Evolutionary conservation across 2,113 vertebrate genomes (phyloP), one percentile per base, ranked within the genome.

Genomic region (Nibea coibor): DNA sequence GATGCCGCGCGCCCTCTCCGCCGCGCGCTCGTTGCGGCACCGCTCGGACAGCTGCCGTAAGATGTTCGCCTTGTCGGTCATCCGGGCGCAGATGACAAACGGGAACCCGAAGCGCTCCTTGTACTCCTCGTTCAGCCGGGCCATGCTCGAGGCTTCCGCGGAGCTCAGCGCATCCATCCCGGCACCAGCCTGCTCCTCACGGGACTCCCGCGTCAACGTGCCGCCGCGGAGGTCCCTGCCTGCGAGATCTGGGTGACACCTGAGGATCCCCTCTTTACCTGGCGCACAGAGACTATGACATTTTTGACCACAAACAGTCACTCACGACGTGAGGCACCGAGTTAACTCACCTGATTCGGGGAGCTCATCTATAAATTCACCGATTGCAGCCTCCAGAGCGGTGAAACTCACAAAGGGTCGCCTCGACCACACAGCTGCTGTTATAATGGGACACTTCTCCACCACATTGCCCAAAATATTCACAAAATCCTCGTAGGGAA

Each of bases 181-280:
- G 1, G 94, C 96, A 10, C 75, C 66, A 0, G 83, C 82, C 90
- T 96, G 97, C 84, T 97, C 96, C 5, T 91, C 87, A 62, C 43
- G 88, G 0, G 96, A 97, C 77, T 96, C 96, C 0, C 28, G 75
- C 0, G 94, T 95, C 69, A 97, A 85, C 0, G 90, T 86, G 53
- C 95, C 95, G 17, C 51, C 85, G 35, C 92, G 93, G 71, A 95
- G 89, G 71, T 96, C 95, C 61, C 89, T 90, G 42, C 96, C 96
- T 0, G 95, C 95, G 59, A 96, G 93, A 78, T 97, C 96, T 4
- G 96, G 96, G 68, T 96, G 95, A 85, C 96, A 96, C 73, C 96
- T 93, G 71, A 96, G 92, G 75, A 96, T 88, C 2, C 96, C 96
- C 78, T 96, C 96, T 76, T 96, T 95, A 74, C 96, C 96, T 97